Evolutionary conservation across 2,888 invertebrate species (phyloP), one percentile per base, ranked within the genome.

Genomic region (Sturmia bella): DNA sequence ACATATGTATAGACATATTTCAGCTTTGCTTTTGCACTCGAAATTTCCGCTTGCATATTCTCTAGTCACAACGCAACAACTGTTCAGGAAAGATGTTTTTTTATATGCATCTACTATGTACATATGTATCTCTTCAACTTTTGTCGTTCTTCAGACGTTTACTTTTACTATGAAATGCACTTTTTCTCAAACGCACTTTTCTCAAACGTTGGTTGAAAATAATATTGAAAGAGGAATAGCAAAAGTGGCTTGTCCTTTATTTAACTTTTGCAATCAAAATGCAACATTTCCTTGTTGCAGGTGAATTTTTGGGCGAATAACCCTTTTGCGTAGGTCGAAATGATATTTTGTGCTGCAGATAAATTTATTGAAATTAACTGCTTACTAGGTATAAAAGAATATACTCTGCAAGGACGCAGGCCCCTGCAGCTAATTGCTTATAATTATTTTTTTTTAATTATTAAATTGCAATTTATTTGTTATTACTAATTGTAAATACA

Each of bases 1-100:
- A 27, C 27, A 27, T 27, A 27, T 27, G 27, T 27, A 27, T 32
- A n/a, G n/a, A n/a, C n/a, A 7, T 32, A 32, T 32, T 72, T 64
- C 24, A 6, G 19, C 41, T 74, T 19, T 69, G 24, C 21, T 45
- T 50, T 70, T 48, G 17, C 50, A 48, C 52, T 45, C 21, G 19
- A 61, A 17, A 69, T 32, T 32, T 63, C 56, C 54, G 66, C 54
- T 61, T 45, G 72, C 52, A 73, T 17, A 64, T n/a, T 32, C 66
- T 57, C 19, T 56, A 78, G 78, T 82, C 48, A 54, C 27, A 57
- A 45, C 17, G 9, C 27, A 74, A 19, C 78, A 52, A 69, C 57
- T 52, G 74, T 13, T 57, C 3, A 21, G 52, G 39, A 12, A 41
- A 78, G 73, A 54, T 64, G 69, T 45, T 54, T 21, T 50, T 12